phyloP scores from a whole-genome alignment of 1,140 invertebrate species.

The Drosophila erecta region DNA sequence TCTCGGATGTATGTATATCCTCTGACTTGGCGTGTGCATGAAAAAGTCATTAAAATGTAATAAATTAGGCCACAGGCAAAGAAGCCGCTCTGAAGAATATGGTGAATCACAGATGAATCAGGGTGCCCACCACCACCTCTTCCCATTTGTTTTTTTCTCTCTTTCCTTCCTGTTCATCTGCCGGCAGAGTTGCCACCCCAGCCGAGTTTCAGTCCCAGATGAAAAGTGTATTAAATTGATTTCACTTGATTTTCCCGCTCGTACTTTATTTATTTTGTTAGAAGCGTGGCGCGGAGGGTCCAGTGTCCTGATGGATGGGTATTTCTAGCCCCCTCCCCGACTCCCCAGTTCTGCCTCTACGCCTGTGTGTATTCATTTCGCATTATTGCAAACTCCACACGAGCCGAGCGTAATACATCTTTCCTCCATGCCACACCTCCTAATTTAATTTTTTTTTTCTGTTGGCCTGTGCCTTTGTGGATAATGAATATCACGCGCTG shows the following conservation, averaged over 20 bases:
- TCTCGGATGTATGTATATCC: neutral
- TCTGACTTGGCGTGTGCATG: slow-evolving; percentile 39
- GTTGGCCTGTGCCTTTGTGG: slow-evolving; percentile 18
- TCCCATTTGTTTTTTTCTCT: neutral
- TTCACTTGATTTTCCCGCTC: slow-evolving; percentile 68
- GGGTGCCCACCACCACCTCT: neutral
- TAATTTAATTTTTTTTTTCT: slow-evolving; percentile 11
- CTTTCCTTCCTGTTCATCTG: neutral
- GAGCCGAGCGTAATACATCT: slow-evolving; percentile 59
- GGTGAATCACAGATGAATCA: slow-evolving; percentile 29
- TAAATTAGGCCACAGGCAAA: slow-evolving; percentile 68
- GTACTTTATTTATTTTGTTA: slow-evolving; percentile 66
- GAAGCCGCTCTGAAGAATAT: slow-evolving; percentile 31
- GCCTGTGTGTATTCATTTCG: slow-evolving; percentile 63
- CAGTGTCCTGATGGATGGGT: slow-evolving; percentile 34
- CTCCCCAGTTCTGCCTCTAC: neutral
- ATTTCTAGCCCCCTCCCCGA: neutral
- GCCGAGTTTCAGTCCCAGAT: slow-evolving; percentile 2
- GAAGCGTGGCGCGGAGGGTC: slow-evolving; percentile 10
- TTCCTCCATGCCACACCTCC: neutral
- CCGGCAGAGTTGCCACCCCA: slow-evolving; percentile 2
- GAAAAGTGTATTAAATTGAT: slow-evolving; percentile 76
- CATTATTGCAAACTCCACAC: slow-evolving; percentile 80
- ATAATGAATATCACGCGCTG: slow-evolving; percentile 80
- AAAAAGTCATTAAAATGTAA: slow-evolving; percentile 81